Conservation (phyloP, 2,888 invertebrate genomes). For the Bembecia ichneumoniformis region DNA sequence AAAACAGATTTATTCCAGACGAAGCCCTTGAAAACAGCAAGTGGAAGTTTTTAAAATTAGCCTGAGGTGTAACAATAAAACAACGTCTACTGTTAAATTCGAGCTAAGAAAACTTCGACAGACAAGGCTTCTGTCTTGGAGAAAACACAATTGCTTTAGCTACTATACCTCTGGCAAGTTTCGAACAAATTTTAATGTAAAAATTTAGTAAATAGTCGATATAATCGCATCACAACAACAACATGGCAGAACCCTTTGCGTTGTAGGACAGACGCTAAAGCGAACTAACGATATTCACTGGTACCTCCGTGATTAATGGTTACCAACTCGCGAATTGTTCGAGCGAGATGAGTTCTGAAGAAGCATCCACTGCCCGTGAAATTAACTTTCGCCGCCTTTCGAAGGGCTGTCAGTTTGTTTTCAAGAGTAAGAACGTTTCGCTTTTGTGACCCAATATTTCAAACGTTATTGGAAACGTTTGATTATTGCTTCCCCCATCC, state of each 20-base stretch:
- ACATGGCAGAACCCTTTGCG: background rate
- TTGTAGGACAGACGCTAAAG: background rate
- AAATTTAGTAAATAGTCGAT: background rate
- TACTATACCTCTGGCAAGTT: background rate
- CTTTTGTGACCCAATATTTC: slow-evolving; percentile 32
- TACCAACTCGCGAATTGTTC: slow-evolving; percentile 54
- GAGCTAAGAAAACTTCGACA: background rate
- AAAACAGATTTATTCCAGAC: too few species aligned
- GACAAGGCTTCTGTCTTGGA: background rate
- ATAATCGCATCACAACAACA: background rate
- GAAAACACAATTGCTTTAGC: background rate
- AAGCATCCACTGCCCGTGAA: slow-evolving; percentile 65
- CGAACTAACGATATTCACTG: slow-evolving; percentile 1
- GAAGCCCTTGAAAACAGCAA: too few species aligned
- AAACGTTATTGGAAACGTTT: slow-evolving; percentile 26
- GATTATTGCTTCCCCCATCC: slow-evolving; percentile 9
- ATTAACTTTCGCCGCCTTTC: slow-evolving; percentile 63
- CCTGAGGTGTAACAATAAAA: too few species aligned
- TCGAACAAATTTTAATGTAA: background rate
- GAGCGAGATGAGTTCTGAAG: slow-evolving; percentile 60
- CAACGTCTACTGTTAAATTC: background rate
- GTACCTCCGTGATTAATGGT: slow-evolving; percentile 49
- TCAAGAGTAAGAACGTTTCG: slow-evolving; percentile 33
- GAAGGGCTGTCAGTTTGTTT: slow-evolving; percentile 54
- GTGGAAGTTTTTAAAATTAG: too few species aligned